Conservation (phyloP, 2,888 invertebrate genomes). For the Neoscelio sp. region DNA sequence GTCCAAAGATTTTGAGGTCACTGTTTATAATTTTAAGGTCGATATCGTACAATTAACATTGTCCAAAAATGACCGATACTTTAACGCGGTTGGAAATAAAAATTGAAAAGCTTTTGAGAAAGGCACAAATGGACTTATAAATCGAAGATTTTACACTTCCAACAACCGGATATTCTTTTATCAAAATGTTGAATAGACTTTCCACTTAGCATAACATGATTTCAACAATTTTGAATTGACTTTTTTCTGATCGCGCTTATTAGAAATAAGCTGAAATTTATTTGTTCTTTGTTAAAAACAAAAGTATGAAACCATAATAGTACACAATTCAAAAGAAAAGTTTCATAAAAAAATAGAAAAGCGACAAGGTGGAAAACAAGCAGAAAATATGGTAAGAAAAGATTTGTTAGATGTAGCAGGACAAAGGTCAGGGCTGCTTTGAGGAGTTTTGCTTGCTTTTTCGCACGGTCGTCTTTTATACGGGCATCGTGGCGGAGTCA, state of each 20-base stretch:
- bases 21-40: constrained; percentile 9
- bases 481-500: constrained; percentile 3
- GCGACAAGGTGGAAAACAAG: constrained; percentile 23
- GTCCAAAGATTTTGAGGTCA: constrained; percentile 11
- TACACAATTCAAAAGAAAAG: background rate
- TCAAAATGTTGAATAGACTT: background rate
- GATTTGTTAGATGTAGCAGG: constrained; percentile 46
- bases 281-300: constrained; percentile 14
- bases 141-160: no score
- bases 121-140: no score
- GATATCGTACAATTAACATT: constrained; percentile 11
- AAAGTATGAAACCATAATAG: constrained; percentile 4
- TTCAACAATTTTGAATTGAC: background rate
- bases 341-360: constrained; percentile 11
- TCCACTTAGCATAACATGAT: background rate
- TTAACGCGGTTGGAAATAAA: no score
- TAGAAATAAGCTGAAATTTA: constrained; percentile 19
- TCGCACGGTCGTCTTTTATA: constrained; percentile 19
- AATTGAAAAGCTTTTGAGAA: no score
- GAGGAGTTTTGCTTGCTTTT: constrained; percentile 15
- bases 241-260: constrained; percentile 3
- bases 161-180: no score
- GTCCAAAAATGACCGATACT: background rate
- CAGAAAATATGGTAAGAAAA: constrained; percentile 25
- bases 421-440: constrained; percentile 46